Conservation (phyloP, 1,140 invertebrate species). For the Drosophila equinoxialis region DNA sequence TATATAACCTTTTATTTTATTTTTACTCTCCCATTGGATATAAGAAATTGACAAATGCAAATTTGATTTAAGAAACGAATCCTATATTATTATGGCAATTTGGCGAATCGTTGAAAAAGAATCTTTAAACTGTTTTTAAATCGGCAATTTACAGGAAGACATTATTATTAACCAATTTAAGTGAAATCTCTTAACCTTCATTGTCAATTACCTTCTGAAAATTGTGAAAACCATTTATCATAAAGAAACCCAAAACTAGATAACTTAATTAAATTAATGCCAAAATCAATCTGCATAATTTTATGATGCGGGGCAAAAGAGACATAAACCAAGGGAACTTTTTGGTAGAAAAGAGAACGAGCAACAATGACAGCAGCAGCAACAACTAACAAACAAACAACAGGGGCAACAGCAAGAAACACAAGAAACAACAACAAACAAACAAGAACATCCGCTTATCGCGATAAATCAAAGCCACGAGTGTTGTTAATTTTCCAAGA, state of each 20-base stretch:
- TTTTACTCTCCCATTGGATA: no score
- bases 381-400: conserved; percentile 30
- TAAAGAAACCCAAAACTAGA: conserved; percentile 43
- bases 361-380: conserved; percentile 23
- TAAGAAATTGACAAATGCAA: no score
- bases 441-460: conserved; percentile 72
- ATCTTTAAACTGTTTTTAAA: not conserved
- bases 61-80: no score
- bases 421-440: conserved; percentile 22
- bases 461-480: conserved; percentile 78
- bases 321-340: conserved; percentile 19
- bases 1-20: no score
- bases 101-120: no score
- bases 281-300: conserved; percentile 76
- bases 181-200: conserved; percentile 47
- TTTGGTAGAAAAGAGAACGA: not conserved
- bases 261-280: conserved; percentile 73
- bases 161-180: not conserved
- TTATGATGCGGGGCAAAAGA: conserved; percentile 26
- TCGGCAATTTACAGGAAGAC: not conserved
- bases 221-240: conserved; percentile 52
- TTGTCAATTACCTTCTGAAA: conserved; percentile 47
- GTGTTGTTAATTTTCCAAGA: conserved; percentile 78
- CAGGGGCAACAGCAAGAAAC: conserved; percentile 26
- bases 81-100: no score